A percentile compares a stretch with the other conserved stretches of the same genome.
These are phyloP conservation scores for Tetrao urogallus DNA, from an alignment of 2,113 vertebrate species.

Conservation along the genomic window DNA sequence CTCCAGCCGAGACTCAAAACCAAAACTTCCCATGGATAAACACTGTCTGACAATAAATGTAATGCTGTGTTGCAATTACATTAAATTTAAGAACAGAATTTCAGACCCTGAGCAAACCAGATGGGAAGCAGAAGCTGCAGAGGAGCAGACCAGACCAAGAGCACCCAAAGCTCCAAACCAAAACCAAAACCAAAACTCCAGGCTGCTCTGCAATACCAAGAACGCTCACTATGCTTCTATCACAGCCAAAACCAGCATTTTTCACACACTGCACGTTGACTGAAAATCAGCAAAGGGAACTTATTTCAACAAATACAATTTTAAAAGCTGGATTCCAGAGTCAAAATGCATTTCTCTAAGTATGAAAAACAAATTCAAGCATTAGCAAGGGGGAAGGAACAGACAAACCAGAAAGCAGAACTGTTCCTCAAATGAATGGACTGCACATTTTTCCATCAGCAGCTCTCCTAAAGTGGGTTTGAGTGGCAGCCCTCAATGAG, in stretches of 20 bases:
- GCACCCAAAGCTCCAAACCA: background rate
- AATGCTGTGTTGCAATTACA: background rate
- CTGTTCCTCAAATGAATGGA: background rate
- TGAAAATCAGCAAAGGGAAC: background rate
- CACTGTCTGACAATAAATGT: background rate
- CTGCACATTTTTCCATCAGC: background rate
- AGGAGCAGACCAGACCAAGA: too few relatives aligned
- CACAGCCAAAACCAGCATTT: background rate
- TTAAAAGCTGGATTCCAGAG: background rate
- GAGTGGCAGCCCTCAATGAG: slow-evolving; percentile 3
- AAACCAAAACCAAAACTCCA: too few relatives aligned
- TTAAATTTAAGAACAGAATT: background rate
- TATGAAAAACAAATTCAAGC: background rate
- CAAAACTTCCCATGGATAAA: background rate
- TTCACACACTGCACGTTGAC: background rate
- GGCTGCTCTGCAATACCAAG: background rate
- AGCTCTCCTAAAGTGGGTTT: background rate
- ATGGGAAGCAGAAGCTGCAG: background rate
- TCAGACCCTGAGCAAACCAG: background rate
- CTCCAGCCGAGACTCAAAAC: background rate
- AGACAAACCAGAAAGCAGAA: background rate
- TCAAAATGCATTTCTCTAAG: background rate
- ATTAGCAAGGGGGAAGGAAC: background rate
- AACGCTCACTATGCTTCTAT: too few relatives aligned
- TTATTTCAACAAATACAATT: background rate